These are phyloP conservation scores for Drosophila affinis DNA, from an alignment of 2,888 invertebrate species.

Conservation along the genomic window DNA sequence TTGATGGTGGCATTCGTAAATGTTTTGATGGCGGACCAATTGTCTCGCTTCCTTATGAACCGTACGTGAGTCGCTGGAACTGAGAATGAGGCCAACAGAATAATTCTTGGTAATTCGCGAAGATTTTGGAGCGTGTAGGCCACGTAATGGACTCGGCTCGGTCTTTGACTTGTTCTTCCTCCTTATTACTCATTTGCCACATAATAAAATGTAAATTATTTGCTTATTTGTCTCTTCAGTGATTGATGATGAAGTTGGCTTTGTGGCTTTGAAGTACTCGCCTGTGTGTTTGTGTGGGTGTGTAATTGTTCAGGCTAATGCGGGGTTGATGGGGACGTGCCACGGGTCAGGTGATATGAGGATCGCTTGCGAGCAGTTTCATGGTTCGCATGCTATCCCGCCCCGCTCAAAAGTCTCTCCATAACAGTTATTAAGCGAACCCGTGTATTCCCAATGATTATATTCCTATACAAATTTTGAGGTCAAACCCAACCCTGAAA, in stretches of 20 bases:
- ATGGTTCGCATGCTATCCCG: no score
- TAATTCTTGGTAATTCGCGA: slow-evolving; percentile 32
- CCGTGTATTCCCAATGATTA: slow-evolving; percentile 9
- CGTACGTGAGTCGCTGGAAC: slow-evolving; percentile 46
- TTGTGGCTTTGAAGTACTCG: no score
- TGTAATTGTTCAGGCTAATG: slow-evolving; percentile 34
- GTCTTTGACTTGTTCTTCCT: slow-evolving; percentile 55
- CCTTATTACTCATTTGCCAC: slow-evolving; percentile 54
- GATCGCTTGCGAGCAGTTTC: background rate
- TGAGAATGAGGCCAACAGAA: slow-evolving; percentile 45
- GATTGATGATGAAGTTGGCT: slow-evolving; percentile 57
- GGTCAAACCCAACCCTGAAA: slow-evolving; percentile 41
- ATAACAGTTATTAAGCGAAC: no score
- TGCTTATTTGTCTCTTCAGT: slow-evolving; percentile 47
- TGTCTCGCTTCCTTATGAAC: slow-evolving; percentile 28
- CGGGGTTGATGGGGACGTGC: slow-evolving; percentile 47
- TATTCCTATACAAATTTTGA: slow-evolving; percentile 40
- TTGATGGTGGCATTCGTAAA: slow-evolving; percentile 7
- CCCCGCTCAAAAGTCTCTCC: no score
- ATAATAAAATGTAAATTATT: slow-evolving; percentile 42
- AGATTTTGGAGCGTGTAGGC: slow-evolving; percentile 69
- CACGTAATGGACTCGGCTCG: slow-evolving; percentile 56
- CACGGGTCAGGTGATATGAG: background rate
- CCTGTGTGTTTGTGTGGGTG: slow-evolving; percentile 25
- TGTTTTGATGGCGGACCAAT: slow-evolving; percentile 3